A percentile compares a stretch with the other conserved stretches of the same genome.
Conservation (phyloP, 1,140 invertebrate genomes). For the Nasonia giraulti region DNA sequence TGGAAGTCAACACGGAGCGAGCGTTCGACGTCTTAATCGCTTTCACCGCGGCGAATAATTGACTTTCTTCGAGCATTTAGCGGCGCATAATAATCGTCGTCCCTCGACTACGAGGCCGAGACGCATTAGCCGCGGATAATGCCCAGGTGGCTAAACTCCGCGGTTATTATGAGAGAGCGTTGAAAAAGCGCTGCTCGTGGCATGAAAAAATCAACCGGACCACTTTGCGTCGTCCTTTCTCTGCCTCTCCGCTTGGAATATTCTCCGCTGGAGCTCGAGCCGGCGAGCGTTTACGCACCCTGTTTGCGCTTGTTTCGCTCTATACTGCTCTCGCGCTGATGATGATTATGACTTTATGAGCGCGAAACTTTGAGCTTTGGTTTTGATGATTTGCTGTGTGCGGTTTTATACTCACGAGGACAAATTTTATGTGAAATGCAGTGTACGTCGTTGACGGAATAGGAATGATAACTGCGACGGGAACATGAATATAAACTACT, state of each 20-base stretch:
- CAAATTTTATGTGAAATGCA: too few species aligned
- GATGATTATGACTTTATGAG: background rate
- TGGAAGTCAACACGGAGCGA: background rate
- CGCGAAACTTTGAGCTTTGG: background rate
- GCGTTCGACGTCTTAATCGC: constrained; percentile 41
- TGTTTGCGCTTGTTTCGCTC: background rate
- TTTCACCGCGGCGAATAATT: constrained; percentile 26
- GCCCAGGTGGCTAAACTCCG: constrained; percentile 26
- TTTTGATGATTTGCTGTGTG: too few species aligned
- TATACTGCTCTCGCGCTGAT: background rate
- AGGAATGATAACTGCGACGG: too few species aligned
- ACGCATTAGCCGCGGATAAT: constrained; percentile 15
- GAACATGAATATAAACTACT: too few species aligned
- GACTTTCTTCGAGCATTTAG: constrained; percentile 43
- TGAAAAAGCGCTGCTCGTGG: constrained; percentile 10
- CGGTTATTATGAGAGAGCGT: constrained; percentile 18
- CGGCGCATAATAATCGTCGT: constrained; percentile 10
- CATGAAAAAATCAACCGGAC: constrained; percentile 26
- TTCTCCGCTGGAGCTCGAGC: background rate
- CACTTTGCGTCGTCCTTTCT: constrained; percentile 13
- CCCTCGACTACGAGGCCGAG: background rate
- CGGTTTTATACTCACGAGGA: too few species aligned
- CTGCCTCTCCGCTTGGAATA: background rate
- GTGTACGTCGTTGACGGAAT: too few species aligned
- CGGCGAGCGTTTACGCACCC: background rate